Percentiles rank a stretch among this genome's conserved stretches.
These are phyloP conservation scores for Macrobrachium rosenbergii DNA, from an alignment of 1,140 invertebrate genomes.

Conservation along the genomic window DNA sequence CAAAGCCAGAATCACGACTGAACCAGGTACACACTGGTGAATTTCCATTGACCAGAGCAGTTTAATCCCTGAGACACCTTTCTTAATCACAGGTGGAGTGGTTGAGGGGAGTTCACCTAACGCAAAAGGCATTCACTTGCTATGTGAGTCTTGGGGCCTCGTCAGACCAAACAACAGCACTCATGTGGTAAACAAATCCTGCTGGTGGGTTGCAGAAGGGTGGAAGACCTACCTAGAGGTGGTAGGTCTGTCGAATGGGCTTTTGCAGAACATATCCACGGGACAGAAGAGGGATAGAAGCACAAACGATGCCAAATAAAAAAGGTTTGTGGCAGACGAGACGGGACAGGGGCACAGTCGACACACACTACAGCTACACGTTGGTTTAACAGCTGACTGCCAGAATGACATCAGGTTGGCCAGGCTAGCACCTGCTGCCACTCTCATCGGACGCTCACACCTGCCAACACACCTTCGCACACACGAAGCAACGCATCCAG, in stretches of 20 bases:
- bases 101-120: too few relatives aligned
- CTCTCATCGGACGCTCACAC: conserved; percentile 15
- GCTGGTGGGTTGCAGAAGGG: not conserved
- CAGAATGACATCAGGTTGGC: conserved; percentile 57
- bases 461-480: conserved; percentile 11
- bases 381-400: conserved; percentile 59
- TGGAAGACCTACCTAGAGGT: conserved; percentile 46
- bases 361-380: conserved; percentile 59
- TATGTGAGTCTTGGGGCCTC: too few relatives aligned
- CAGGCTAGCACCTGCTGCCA: conserved; percentile 37
- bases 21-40: too few relatives aligned
- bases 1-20: too few relatives aligned
- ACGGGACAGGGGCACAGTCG: conserved; percentile 39
- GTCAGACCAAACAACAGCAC: too few relatives aligned
- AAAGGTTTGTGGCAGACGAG: conserved; percentile 41
- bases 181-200: too few relatives aligned
- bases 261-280: conserved; percentile 57
- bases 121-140: too few relatives aligned
- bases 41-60: too few relatives aligned
- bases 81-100: too few relatives aligned
- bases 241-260: conserved; percentile 54
- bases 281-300: conserved; percentile 50
- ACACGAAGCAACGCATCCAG: not conserved
- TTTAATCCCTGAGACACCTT: too few relatives aligned
- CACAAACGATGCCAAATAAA: conserved; percentile 46